These are phyloP conservation scores for Cygnus olor DNA, from an alignment of 2,797 vertebrate genomes.

Conservation along the genomic window DNA sequence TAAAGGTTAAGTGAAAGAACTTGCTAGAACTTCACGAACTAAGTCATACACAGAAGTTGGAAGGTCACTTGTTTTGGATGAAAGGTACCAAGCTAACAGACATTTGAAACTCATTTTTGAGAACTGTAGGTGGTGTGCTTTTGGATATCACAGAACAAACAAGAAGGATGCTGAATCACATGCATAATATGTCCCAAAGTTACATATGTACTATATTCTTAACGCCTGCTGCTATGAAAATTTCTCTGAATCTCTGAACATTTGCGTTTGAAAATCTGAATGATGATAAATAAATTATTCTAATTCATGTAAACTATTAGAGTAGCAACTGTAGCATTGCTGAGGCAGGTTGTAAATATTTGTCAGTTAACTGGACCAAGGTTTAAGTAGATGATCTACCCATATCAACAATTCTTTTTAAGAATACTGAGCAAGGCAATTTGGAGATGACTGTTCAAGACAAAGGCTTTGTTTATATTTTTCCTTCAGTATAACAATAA, in stretches of 20 bases:
- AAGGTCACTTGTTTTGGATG: background rate
- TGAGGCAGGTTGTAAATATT: background rate
- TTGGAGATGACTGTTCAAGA: background rate
- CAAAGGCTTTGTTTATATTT: background rate
- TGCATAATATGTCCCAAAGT: background rate
- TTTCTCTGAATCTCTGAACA: background rate
- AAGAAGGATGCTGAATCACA: background rate
- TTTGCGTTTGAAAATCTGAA: conserved; percentile 56
- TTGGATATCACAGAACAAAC: conserved; percentile 5
- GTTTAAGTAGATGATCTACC: background rate
- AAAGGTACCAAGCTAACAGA: background rate
- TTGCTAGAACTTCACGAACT: background rate
- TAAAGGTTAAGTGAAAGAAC: background rate
- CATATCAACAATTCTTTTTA: background rate
- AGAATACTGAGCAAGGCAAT: background rate
- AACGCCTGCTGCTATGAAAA: background rate
- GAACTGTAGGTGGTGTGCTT: conserved; percentile 23
- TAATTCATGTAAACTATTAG: background rate
- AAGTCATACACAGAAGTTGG: background rate
- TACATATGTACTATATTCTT: background rate
- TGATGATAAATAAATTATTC: conserved; percentile 12
- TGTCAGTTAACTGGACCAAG: background rate
- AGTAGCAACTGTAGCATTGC: background rate
- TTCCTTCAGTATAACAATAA: background rate
- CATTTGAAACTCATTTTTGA: conserved; percentile 17